Conservation (phyloP, 64 coral and sea anemone species). For the Astreopora myriophthalma region DNA sequence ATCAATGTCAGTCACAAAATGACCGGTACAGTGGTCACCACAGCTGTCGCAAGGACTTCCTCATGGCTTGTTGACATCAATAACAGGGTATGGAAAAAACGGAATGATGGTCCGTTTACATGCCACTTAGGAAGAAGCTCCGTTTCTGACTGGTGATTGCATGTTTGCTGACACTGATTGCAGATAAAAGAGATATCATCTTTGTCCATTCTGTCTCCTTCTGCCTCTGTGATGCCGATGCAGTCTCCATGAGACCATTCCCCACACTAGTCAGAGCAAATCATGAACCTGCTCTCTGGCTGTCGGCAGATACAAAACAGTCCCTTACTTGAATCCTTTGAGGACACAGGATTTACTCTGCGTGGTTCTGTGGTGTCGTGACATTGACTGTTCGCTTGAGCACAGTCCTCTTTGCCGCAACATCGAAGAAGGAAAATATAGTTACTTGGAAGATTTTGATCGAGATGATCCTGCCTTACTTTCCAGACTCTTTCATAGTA, state of each 20-base stretch:
- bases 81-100: conserved; percentile 37
- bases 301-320: not conserved
- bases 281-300: not conserved
- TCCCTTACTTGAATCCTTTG: not conserved
- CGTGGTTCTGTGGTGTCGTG: not conserved
- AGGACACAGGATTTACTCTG: not conserved
- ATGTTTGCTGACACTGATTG: not conserved
- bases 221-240: not conserved
- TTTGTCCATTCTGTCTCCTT: not conserved
- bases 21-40: conserved; percentile 3
- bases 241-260: not conserved
- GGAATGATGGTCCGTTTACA: conserved; percentile 6
- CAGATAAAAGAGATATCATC: not conserved
- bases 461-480: conserved; percentile 25
- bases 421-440: conserved; percentile 39
- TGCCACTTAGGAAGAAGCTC: conserved; percentile 25
- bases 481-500: conserved; percentile 55
- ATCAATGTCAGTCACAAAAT: conserved; percentile 17
- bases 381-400: too few species aligned
- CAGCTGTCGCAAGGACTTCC: not conserved
- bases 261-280: not conserved
- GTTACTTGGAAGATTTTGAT: conserved; percentile 35
- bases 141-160: not conserved
- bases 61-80: not conserved
- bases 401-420: not conserved